These are phyloP conservation scores for Pseudococcus longispinus DNA, from an alignment of 2,888 invertebrate species.

Conservation along the genomic window DNA sequence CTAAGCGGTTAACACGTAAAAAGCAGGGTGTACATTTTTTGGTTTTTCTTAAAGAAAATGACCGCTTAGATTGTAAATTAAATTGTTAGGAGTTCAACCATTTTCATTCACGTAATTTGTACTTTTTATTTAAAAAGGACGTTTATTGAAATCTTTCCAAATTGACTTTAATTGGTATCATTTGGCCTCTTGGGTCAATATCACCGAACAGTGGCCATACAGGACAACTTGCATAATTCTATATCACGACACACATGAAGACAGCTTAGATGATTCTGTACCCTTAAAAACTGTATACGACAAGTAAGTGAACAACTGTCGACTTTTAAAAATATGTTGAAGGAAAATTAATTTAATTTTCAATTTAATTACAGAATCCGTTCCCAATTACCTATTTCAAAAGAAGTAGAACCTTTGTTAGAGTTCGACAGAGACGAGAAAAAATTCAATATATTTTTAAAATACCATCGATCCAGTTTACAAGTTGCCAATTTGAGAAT, in stretches of 20 bases:
- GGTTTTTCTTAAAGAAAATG: too few relatives aligned
- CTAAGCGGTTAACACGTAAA: too few relatives aligned
- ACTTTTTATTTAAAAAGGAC: conserved; percentile 69
- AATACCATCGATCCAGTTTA: conserved; percentile 84
- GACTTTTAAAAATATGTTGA: neutral
- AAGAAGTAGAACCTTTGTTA: conserved; percentile 86
- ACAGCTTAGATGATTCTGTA: conserved; percentile 82
- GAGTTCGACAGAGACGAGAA: conserved; percentile 94
- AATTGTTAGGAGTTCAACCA: too few relatives aligned
- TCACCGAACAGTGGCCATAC: conserved; percentile 99
- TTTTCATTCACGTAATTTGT: too few relatives aligned
- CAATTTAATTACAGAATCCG: conserved; percentile 70
- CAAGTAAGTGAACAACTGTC: conserved; percentile 69
- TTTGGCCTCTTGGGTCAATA: conserved; percentile 96
- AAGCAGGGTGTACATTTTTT: too few relatives aligned
- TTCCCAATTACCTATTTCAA: conserved; percentile 79
- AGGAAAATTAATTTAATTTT: neutral
- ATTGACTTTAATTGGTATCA: conserved; percentile 99
- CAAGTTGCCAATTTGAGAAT: conserved; percentile 89
- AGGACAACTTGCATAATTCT: conserved; percentile 97
- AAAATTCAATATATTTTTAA: conserved; percentile 91
- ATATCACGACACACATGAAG: conserved; percentile 89
- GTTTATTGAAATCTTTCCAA: conserved; percentile 95
- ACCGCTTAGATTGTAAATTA: too few relatives aligned
- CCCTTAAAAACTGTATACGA: conserved; percentile 91